Percentiles rank a stretch among this genome's conserved stretches.
Evolutionary conservation across 2,888 invertebrate genomes (phyloP).

Genomic region (Scrobipalpa costella): DNA sequence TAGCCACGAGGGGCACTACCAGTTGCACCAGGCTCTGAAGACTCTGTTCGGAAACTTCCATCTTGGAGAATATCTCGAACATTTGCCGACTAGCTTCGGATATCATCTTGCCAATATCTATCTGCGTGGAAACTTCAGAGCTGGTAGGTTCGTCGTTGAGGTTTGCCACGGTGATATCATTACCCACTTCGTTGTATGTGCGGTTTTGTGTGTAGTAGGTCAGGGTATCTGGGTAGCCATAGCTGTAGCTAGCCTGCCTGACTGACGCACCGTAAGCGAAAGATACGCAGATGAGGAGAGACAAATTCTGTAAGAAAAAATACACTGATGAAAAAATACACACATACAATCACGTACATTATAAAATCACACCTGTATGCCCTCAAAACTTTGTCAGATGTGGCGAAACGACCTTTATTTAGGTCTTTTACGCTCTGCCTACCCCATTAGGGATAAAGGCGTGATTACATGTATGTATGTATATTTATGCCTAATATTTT

Average conservation of each 20-base stretch:
- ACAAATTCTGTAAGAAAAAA: conserved; percentile 14
- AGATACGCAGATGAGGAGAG: neutral
- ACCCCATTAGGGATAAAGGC: too few relatives aligned
- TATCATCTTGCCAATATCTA: conserved; percentile 1
- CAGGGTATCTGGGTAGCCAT: neutral
- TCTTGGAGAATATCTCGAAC: conserved; percentile 32
- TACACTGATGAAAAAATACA: neutral
- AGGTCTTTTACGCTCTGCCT: too few relatives aligned
- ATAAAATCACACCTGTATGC: too few relatives aligned
- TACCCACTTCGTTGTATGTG: neutral
- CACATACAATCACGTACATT: too few relatives aligned
- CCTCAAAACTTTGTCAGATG: too few relatives aligned
- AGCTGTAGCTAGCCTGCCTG: neutral
- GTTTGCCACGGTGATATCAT: neutral
- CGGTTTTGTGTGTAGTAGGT: neutral
- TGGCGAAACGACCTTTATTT: too few relatives aligned
- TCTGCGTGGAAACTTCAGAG: neutral
- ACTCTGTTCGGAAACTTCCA: conserved; percentile 27
- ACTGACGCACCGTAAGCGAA: conserved; percentile 17
- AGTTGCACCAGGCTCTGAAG: conserved; percentile 29
- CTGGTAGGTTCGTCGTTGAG: neutral
- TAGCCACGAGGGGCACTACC: conserved; percentile 29
- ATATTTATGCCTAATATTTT: too few relatives aligned
- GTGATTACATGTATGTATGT: too few relatives aligned
- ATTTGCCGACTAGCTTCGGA: neutral